Conservation (phyloP, 2,888 invertebrate species). For the Nymphalis polychloros region DNA sequence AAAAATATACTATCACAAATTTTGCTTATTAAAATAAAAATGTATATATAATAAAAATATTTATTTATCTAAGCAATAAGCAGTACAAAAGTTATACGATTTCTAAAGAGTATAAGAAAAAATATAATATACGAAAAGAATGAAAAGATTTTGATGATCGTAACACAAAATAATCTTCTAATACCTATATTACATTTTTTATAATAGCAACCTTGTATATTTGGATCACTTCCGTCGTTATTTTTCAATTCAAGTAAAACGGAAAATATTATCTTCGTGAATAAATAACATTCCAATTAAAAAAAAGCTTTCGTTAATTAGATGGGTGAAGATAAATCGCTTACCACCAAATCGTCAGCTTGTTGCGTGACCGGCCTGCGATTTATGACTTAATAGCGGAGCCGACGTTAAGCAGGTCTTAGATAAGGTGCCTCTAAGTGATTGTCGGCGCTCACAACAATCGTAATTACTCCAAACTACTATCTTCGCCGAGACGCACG, state of each 20-base stretch:
- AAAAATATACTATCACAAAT: too few species aligned
- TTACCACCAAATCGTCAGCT: conserved; percentile 71
- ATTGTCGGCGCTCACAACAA: conserved; percentile 81
- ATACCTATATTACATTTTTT: neutral
- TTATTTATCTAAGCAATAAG: too few species aligned
- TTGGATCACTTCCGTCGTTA: neutral
- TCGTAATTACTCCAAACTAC: conserved; percentile 80
- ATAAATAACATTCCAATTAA: conserved; percentile 17
- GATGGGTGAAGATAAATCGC: conserved; percentile 73
- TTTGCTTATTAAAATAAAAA: too few species aligned
- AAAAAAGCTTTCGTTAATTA: conserved; percentile 57
- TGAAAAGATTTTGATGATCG: neutral
- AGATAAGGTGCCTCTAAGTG: conserved; percentile 81
- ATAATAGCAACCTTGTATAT: too few species aligned
- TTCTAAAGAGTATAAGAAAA: neutral
- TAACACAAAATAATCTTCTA: too few species aligned
- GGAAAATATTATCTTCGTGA: neutral
- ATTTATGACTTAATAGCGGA: conserved; percentile 81
- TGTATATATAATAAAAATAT: too few species aligned
- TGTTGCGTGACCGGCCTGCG: conserved; percentile 74
- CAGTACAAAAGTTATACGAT: too few species aligned
- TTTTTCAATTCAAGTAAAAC: neutral
- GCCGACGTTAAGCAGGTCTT: conserved; percentile 78
- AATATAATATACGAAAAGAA: too few species aligned
- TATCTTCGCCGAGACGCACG: conserved; percentile 73